A percentile compares a stretch with the other conserved stretches of the same genome.
These are phyloP conservation scores for Luperina testacea DNA, from an alignment of 2,888 invertebrate genomes.

Conservation along the genomic window DNA sequence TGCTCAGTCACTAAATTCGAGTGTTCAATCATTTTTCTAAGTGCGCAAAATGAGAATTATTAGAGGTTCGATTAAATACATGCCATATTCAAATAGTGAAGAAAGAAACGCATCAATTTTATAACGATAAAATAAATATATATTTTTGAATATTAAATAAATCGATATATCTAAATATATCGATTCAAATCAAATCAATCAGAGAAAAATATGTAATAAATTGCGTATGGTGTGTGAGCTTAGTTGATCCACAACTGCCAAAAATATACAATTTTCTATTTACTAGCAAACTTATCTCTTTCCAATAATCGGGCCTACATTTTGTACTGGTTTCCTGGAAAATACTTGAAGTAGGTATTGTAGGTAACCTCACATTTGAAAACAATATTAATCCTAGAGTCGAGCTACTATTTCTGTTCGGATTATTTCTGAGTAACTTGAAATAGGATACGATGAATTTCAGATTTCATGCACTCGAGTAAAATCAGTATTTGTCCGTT, in stretches of 20 bases:
- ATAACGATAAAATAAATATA: too few species aligned
- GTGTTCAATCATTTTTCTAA: background rate
- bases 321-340: background rate
- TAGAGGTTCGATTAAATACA: background rate
- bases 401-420: background rate
- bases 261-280: too few species aligned
- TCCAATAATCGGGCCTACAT: background rate
- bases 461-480: background rate
- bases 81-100: background rate
- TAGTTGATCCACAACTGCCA: too few species aligned
- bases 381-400: background rate
- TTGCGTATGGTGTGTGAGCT: too few species aligned
- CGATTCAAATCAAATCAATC: too few species aligned
- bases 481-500: background rate
- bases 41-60: background rate
- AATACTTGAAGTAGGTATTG: background rate
- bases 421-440: background rate
- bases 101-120: too few species aligned
- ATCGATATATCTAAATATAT: too few species aligned
- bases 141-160: too few species aligned
- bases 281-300: background rate
- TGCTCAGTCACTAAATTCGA: background rate
- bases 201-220: too few species aligned
- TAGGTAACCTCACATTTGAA: background rate
- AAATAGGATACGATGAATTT: background rate